phyloP scores from a whole-genome alignment of 2,888 invertebrate species.

The Timema cristinae region DNA sequence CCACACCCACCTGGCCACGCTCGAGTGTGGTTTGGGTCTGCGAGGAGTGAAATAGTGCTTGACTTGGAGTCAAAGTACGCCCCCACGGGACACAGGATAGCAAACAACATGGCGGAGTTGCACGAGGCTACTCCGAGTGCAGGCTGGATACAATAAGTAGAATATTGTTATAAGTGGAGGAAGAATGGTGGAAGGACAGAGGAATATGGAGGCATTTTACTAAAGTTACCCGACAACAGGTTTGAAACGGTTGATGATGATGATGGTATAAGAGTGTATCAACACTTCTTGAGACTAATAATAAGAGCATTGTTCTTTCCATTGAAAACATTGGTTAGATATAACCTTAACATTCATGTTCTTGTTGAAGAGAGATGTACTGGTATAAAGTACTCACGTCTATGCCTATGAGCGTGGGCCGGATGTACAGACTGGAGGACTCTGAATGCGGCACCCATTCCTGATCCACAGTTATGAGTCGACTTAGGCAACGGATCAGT shows the following conservation, averaged over 20 bases:
- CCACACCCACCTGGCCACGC: slow-evolving; percentile 74
- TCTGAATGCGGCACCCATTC: slow-evolving; percentile 97
- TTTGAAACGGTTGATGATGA: no score
- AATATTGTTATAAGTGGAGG: no score
- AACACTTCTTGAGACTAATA: no score
- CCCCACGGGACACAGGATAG: slow-evolving; percentile 90
- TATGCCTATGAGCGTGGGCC: slow-evolving; percentile 94
- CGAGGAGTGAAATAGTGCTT: slow-evolving; percentile 77
- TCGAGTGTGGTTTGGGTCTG: slow-evolving; percentile 81
- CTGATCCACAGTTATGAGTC: slow-evolving; percentile 85
- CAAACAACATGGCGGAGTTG: slow-evolving; percentile 84
- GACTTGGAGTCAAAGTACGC: slow-evolving; percentile 75
- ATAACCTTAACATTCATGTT: no score
- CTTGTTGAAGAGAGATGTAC: slow-evolving; percentile 1
- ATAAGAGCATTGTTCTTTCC: no score
- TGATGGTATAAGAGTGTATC: no score
- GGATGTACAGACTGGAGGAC: slow-evolving; percentile 87
- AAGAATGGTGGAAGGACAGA: no score
- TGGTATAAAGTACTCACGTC: slow-evolving; percentile 66
- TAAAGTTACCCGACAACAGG: no score
- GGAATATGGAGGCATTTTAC: no score
- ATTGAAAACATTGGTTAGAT: no score
- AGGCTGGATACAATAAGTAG: slow-evolving; percentile 56
- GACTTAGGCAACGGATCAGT: slow-evolving; percentile 75
- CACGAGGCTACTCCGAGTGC: slow-evolving; percentile 87